phyloP scores from a whole-genome alignment of 2,113 vertebrate species.

The Micromys minutus region DNA sequence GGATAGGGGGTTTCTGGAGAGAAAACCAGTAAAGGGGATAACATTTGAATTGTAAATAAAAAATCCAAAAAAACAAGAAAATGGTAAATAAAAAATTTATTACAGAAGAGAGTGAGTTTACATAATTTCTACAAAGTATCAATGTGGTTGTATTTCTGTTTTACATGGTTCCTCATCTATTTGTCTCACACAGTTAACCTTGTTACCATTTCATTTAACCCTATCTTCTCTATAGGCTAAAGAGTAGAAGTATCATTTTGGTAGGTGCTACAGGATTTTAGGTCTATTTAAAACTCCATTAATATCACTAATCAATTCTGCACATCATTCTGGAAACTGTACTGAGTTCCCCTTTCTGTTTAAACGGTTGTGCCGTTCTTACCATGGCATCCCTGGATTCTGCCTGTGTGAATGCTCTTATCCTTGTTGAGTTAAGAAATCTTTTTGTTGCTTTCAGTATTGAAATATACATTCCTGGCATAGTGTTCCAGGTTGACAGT shows the following conservation, averaged over 20 bases:
- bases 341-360: background rate
- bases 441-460: background rate
- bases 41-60: no score
- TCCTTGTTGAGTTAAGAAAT: background rate
- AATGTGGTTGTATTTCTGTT: background rate
- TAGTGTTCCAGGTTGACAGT: background rate
- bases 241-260: background rate
- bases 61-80: no score
- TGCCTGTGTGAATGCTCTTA: background rate
- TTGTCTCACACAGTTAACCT: background rate
- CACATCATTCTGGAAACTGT: background rate
- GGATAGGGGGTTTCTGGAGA: no score
- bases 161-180: background rate
- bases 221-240: background rate
- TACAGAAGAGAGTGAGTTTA: background rate
- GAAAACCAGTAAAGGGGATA: no score
- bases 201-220: background rate
- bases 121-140: no score
- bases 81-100: no score
- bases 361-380: no score
- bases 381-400: background rate
- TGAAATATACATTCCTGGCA: background rate
- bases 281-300: background rate
- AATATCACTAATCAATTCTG: background rate
- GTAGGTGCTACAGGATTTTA: background rate